These are phyloP conservation scores for Peromyscus nudipes DNA, from an alignment of 2,797 vertebrate species.

Conservation along the genomic window DNA sequence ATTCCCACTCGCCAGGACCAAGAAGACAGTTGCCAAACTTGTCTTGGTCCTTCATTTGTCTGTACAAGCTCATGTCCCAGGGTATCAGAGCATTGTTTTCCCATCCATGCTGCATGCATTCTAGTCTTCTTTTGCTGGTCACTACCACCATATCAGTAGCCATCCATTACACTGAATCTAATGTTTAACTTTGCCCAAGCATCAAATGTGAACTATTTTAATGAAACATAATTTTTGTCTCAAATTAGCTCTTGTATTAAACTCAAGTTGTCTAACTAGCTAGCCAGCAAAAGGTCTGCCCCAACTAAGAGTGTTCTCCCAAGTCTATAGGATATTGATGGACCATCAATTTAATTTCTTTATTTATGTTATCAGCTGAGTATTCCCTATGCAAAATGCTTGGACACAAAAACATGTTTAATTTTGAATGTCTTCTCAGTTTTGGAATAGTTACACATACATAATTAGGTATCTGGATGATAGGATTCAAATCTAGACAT, in stretches of 20 bases:
- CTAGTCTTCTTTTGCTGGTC: neutral
- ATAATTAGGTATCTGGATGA: neutral
- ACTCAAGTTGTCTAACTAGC: neutral
- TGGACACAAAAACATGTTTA: neutral
- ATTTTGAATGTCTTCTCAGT: neutral
- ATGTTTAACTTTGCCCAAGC: neutral
- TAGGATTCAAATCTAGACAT: neutral
- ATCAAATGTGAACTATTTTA: neutral
- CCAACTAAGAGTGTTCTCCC: neutral
- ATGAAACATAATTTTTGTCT: neutral
- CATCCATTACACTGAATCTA: neutral
- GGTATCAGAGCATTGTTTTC: neutral
- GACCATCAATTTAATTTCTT: neutral
- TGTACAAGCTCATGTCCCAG: neutral
- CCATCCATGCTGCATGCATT: neutral
- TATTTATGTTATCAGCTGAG: neutral
- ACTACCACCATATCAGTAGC: neutral
- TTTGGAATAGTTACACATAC: neutral
- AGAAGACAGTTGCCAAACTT: slow-evolving; percentile 32
- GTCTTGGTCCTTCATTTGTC: neutral
- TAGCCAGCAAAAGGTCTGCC: neutral
- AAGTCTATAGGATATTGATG: neutral
- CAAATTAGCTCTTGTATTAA: neutral
- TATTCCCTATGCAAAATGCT: neutral
- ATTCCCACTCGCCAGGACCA: slow-evolving; percentile 60